These are phyloP conservation scores for Caracal caracal DNA, from an alignment of 2,113 vertebrate species.

Conservation along the genomic window DNA sequence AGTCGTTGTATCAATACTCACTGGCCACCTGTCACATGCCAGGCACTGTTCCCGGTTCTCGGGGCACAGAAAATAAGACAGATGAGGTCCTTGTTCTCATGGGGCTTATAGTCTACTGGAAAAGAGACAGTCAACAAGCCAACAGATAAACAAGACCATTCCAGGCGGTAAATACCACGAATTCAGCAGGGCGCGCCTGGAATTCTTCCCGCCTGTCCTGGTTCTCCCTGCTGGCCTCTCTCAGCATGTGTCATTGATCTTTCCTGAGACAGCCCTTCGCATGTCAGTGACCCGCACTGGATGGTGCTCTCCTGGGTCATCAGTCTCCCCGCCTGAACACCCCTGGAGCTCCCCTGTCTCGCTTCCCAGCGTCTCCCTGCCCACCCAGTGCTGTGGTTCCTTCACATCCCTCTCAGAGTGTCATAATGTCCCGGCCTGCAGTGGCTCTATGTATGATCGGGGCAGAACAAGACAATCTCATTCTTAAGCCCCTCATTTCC, in stretches of 20 bases:
- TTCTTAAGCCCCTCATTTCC: not conserved
- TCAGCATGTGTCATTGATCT: not conserved
- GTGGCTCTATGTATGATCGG: fast-evolving
- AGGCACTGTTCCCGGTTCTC: not conserved
- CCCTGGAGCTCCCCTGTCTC: not conserved
- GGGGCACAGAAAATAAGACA: not conserved
- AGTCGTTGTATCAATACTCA: not conserved
- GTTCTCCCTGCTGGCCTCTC: not conserved
- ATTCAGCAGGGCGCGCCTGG: not conserved
- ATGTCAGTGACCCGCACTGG: not conserved
- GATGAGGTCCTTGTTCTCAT: not conserved
- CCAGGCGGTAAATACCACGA: not conserved
- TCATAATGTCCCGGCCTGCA: not conserved
- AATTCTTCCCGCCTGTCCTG: not conserved
- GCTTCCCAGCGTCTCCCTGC: not conserved
- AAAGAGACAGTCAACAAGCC: not conserved
- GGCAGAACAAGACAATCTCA: not conserved
- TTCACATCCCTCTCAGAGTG: not conserved
- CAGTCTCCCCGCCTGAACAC: not conserved
- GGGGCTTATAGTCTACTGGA: not conserved
- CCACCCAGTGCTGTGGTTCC: not conserved
- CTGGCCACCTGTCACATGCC: not conserved
- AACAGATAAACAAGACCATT: not conserved
- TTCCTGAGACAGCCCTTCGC: not conserved
- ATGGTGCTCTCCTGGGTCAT: not conserved